phyloP scores from a whole-genome alignment of 2,888 invertebrate genomes.

The Brachynemurus nebulosus region DNA sequence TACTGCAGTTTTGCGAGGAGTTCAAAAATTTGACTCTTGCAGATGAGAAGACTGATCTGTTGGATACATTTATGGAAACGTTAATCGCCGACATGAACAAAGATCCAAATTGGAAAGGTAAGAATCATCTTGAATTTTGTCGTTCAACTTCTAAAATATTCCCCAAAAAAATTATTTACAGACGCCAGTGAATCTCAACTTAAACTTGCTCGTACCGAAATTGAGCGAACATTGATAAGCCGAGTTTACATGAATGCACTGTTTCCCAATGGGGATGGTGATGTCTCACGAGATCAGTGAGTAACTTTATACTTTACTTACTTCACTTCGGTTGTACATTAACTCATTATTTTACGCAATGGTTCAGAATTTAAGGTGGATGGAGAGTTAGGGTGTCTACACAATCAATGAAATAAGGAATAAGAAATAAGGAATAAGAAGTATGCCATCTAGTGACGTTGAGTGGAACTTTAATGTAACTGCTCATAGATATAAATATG shows the following conservation, averaged over 20 bases:
- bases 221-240: slow-evolving; percentile 85
- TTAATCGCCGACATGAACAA: slow-evolving; percentile 54
- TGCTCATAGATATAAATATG: no score
- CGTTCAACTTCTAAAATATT: no score
- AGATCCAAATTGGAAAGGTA: slow-evolving; percentile 60
- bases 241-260: slow-evolving; percentile 84
- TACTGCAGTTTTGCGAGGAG: slow-evolving; percentile 63
- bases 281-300: slow-evolving; percentile 80
- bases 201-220: slow-evolving; percentile 62
- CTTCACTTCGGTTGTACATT: neutral
- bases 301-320: slow-evolving; percentile 25
- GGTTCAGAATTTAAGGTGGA: no score
- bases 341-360: neutral
- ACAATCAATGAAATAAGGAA: no score
- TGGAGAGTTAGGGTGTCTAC: no score
- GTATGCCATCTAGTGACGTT: no score
- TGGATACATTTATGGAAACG: slow-evolving; percentile 65
- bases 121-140: slow-evolving; percentile 12
- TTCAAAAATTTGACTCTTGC: slow-evolving; percentile 66
- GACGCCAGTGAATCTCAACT: slow-evolving; percentile 57
- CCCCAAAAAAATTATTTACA: slow-evolving; percentile 31
- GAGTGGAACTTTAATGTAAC: no score
- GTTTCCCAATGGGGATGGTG: slow-evolving; percentile 95
- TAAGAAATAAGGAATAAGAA: no score
- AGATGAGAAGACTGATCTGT: slow-evolving; percentile 83